These are phyloP conservation scores for Dendrophyllia cribrosa DNA, from an alignment of 64 coral and sea anemone species.

Conservation along the genomic window DNA sequence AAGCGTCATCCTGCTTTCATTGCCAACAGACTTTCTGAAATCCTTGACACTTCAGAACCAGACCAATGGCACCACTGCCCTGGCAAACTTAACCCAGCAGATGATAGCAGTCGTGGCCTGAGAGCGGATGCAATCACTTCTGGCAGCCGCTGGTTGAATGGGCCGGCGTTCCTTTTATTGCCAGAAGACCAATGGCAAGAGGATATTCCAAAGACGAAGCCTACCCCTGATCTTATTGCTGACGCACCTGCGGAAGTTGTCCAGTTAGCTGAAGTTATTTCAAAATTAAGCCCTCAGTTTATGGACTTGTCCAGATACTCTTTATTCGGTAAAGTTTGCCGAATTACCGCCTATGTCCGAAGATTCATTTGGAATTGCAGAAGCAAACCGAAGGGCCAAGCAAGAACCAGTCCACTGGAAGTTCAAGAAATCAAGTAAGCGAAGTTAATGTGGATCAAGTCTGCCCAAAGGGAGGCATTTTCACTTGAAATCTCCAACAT, in stretches of 20 bases:
- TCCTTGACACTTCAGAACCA: too few relatives aligned
- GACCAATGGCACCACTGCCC: too few relatives aligned
- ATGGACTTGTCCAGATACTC: conserved; percentile 25
- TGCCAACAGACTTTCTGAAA: too few relatives aligned
- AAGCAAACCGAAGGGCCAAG: not conserved
- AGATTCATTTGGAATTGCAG: conserved; percentile 24
- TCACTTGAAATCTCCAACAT: too few relatives aligned
- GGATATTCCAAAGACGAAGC: not conserved
- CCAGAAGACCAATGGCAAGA: conserved; percentile 36
- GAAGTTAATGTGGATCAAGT: too few relatives aligned
- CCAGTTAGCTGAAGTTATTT: not conserved
- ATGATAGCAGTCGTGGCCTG: conserved; percentile 18
- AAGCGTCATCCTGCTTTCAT: too few relatives aligned
- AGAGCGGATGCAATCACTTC: not conserved
- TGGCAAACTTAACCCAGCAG: too few relatives aligned
- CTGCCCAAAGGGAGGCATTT: too few relatives aligned
- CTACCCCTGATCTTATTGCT: too few relatives aligned
- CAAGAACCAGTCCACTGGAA: not conserved
- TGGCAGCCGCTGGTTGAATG: not conserved
- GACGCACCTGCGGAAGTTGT: not conserved
- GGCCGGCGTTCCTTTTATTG: conserved; percentile 21
- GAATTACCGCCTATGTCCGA: conserved; percentile 17
- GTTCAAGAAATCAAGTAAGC: conserved; percentile 19
- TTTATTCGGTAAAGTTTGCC: conserved; percentile 6
- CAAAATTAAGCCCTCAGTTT: not conserved